Conservation (phyloP, 1,140 invertebrate genomes). For the Belonocnema kinseyi region DNA sequence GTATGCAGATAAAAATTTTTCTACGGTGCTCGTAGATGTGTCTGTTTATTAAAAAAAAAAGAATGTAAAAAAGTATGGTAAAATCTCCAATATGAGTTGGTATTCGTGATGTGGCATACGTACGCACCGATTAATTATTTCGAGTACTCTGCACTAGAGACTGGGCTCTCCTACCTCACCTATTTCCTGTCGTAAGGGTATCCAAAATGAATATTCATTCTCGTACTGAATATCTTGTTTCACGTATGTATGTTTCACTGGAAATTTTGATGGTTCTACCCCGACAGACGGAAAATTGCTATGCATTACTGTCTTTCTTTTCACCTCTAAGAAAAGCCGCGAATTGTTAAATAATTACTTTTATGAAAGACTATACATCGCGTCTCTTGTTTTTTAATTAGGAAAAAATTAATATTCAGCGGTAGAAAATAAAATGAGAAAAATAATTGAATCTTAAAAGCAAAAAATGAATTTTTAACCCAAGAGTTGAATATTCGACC, state of each 20-base stretch:
- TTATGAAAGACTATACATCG: no score
- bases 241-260: slow-evolving; percentile 1
- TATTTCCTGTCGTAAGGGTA: slow-evolving; percentile 33
- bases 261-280: slow-evolving; percentile 4
- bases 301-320: background rate
- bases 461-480: no score
- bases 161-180: slow-evolving; percentile 41
- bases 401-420: no score
- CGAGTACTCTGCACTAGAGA: slow-evolving; percentile 53
- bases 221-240: slow-evolving; percentile 18
- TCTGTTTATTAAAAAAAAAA: background rate
- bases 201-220: slow-evolving; percentile 62
- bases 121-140: slow-evolving; percentile 64
- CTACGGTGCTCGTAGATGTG: background rate
- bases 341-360: background rate
- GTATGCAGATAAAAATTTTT: background rate
- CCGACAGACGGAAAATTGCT: slow-evolving; percentile 3
- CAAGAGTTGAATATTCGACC: no score
- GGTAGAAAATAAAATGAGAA: no score
- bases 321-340: background rate
- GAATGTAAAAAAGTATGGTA: slow-evolving; percentile 4
- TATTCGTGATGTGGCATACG: slow-evolving; percentile 56
- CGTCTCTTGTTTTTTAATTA: no score
- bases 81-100: slow-evolving; percentile 37
- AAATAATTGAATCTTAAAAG: no score